Evolutionary conservation across 2,113 vertebrate species (phyloP).

Genomic region (Apteryx mantelli): DNA sequence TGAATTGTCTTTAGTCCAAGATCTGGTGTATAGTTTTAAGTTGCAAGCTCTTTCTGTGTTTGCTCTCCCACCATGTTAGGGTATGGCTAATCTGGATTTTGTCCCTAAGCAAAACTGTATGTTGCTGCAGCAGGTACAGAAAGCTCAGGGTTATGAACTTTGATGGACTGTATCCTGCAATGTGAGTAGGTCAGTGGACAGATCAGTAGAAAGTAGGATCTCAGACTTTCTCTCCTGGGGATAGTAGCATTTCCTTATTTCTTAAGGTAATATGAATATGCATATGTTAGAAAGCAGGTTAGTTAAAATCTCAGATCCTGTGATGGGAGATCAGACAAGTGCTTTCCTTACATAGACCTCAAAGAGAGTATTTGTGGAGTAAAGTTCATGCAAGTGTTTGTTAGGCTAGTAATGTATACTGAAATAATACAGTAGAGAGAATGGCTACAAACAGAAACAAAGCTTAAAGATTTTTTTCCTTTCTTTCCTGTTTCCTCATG

Average conservation of each 20-base stretch:
- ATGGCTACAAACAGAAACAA: not conserved
- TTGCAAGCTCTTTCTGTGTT: not conserved
- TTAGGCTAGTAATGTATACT: not conserved
- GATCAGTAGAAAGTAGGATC: not conserved
- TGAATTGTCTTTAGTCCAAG: not conserved
- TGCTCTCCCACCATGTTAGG: fast-evolving
- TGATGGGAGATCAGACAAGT: not conserved
- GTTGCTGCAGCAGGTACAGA: not conserved
- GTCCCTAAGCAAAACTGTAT: fast-evolving
- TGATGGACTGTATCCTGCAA: fast-evolving
- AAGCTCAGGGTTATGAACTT: not conserved
- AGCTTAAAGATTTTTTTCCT: not conserved
- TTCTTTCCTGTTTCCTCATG: not conserved
- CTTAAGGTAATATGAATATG: not conserved
- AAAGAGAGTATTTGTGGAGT: not conserved
- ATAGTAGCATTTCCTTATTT: not conserved
- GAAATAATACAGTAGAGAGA: fast-evolving
- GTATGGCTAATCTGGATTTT: fast-evolving
- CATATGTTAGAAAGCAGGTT: not conserved
- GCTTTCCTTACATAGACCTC: not conserved
- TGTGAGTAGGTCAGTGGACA: not conserved
- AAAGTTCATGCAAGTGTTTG: not conserved
- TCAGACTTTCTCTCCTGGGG: not conserved
- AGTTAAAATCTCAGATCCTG: not conserved
- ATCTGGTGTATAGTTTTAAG: not conserved